Conservation (phyloP, 2,113 vertebrate species). For the Hucho hucho region DNA sequence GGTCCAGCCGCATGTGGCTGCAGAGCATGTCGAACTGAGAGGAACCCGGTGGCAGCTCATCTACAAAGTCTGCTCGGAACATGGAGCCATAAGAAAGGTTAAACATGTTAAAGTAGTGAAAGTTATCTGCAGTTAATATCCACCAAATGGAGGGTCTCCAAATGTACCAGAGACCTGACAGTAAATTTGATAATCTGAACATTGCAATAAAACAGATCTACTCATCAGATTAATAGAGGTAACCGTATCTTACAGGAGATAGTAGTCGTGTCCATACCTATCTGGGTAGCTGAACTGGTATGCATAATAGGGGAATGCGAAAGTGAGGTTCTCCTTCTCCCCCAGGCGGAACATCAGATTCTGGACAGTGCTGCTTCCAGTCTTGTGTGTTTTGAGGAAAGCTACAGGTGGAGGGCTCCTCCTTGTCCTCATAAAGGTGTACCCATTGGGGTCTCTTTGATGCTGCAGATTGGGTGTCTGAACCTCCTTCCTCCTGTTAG, state of each 20-base stretch:
- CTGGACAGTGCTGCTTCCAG: conserved; percentile 55
- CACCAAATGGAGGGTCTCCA: not conserved
- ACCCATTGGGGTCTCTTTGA: not conserved
- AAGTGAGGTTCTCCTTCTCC: conserved; percentile 24
- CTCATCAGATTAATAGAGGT: not conserved
- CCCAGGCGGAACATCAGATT: conserved; percentile 47
- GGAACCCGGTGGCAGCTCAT: conserved; percentile 28
- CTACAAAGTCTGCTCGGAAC: conserved; percentile 45
- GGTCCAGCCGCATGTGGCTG: conserved; percentile 54
- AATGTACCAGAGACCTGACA: not conserved
- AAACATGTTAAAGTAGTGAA: not conserved
- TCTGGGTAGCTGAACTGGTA: conserved; percentile 58
- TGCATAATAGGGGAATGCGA: conserved; percentile 48
- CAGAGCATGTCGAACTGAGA: conserved; percentile 52
- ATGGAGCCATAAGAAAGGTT: not conserved
- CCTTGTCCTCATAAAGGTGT: not conserved
- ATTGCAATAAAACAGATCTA: not conserved
- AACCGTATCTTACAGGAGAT: not conserved
- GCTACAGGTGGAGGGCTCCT: conserved; percentile 20
- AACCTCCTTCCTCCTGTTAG: not conserved
- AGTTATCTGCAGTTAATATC: not conserved
- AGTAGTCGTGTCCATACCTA: conserved; percentile 6
- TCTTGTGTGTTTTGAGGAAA: conserved; percentile 60
- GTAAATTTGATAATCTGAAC: not conserved
- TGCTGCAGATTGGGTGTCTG: not conserved